Evolutionary conservation across 2,113 vertebrate species (phyloP).

Genomic region (Salvelinus sp.): DNA sequence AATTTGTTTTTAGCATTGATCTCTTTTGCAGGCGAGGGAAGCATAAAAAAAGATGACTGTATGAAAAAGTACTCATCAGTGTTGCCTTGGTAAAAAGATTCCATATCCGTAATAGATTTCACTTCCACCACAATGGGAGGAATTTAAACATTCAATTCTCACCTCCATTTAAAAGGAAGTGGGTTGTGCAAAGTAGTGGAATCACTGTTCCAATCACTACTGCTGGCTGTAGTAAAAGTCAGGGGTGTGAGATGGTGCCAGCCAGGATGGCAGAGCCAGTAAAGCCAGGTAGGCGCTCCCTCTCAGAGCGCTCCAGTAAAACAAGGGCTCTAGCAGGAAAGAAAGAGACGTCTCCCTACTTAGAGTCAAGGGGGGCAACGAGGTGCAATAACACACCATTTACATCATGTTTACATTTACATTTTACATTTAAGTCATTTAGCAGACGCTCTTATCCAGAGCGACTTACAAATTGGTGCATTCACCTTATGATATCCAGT

Average conservation of each 20-base stretch:
- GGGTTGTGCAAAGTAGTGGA: slow-evolving; percentile 16
- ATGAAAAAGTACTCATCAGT: not conserved
- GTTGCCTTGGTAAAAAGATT: not conserved
- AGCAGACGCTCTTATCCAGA: too few species aligned
- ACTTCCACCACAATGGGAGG: not conserved
- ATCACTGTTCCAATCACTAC: not conserved
- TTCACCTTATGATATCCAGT: too few species aligned
- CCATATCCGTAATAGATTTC: slow-evolving; percentile 8
- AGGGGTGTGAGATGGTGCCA: slow-evolving; percentile 17
- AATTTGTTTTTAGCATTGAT: not conserved
- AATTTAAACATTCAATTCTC: slow-evolving; percentile 31
- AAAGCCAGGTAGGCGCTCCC: slow-evolving; percentile 23
- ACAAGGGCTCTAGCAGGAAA: not conserved
- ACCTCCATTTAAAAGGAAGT: slow-evolving; percentile 21
- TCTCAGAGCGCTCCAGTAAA: not conserved
- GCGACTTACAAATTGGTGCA: too few species aligned
- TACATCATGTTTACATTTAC: slow-evolving; percentile 2
- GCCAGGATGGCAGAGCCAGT: slow-evolving; percentile 25
- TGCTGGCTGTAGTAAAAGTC: slow-evolving; percentile 11
- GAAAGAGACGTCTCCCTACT: not conserved
- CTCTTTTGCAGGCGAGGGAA: slow-evolving; percentile 15
- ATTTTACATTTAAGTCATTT: too few species aligned
- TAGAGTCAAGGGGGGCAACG: not conserved
- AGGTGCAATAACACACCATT: not conserved
- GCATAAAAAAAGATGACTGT: not conserved